A percentile compares a stretch with the other conserved stretches of the same genome.
Conservation (phyloP, 2,888 invertebrate species). For the Noctua pronuba region DNA sequence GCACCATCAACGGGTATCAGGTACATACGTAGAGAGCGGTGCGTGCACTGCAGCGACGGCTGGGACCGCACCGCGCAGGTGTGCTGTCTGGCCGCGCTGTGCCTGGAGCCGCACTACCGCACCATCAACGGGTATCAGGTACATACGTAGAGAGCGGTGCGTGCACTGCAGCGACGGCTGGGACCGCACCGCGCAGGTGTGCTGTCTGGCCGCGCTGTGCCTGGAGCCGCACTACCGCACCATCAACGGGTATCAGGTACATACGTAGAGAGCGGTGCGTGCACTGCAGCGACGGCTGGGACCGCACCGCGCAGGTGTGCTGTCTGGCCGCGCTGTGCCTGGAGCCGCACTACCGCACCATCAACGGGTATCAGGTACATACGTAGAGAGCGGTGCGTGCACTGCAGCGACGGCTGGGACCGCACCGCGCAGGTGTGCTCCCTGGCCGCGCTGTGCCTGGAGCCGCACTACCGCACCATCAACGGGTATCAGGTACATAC, state of each 20-base stretch:
- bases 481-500: conserved; percentile 96
- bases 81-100: conserved; percentile 98
- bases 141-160: too few relatives aligned
- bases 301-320: conserved; percentile 99
- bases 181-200: conserved; percentile 99
- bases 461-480: conserved; percentile 99
- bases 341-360: conserved; percentile 98
- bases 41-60: conserved; percentile 99
- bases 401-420: conserved; percentile 99
- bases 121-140: conserved; percentile 97
- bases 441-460: conserved; percentile 97
- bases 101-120: conserved; percentile 98
- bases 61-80: conserved; percentile 99
- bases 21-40: too few relatives aligned
- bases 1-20: conserved; percentile 97
- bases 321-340: conserved; percentile 98
- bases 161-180: conserved; percentile 99
- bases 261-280: too few relatives aligned
- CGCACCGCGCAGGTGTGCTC: conserved; percentile 99
- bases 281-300: conserved; percentile 99
- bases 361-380: conserved; percentile 96
- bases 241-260: conserved; percentile 96
- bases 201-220: conserved; percentile 98
- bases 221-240: conserved; percentile 99
- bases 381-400: too few relatives aligned